A percentile compares a stretch with the other conserved stretches of the same genome.
phyloP scores from a whole-genome alignment of 35 echinoderm and acorn worm species.

The Diadema setosum region DNA sequence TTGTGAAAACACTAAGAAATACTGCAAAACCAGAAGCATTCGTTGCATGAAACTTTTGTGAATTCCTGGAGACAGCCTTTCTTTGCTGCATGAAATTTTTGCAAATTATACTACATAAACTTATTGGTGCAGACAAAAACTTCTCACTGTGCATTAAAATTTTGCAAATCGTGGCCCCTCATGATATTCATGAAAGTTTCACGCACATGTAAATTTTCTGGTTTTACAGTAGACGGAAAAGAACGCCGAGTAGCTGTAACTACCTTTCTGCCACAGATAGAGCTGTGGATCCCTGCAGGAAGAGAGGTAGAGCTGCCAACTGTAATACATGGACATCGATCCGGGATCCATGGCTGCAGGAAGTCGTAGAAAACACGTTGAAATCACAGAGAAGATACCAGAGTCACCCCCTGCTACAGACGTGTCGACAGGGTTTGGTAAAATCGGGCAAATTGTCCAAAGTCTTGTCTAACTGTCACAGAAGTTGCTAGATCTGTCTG shows the following conservation, averaged over 20 bases:
- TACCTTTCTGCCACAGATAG: conserved; percentile 77
- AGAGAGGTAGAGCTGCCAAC: conserved; percentile 67
- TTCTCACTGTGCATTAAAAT: too few species aligned
- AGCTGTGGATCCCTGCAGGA: conserved; percentile 48
- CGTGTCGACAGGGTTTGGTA: background rate
- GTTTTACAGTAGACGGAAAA: too few species aligned
- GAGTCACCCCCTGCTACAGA: background rate
- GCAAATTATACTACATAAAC: too few species aligned
- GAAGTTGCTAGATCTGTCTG: background rate
- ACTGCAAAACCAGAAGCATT: too few species aligned
- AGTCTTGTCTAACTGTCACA: background rate
- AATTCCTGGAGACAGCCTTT: too few species aligned
- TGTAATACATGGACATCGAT: conserved; percentile 73
- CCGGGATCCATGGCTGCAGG: conserved; percentile 31
- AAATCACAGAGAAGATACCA: background rate
- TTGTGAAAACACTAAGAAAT: too few species aligned
- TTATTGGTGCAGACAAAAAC: too few species aligned
- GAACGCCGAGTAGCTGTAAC: background rate
- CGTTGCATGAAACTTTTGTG: too few species aligned
- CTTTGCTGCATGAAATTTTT: too few species aligned
- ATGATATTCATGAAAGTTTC: too few species aligned
- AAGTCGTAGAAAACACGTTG: background rate
- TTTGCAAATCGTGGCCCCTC: too few species aligned
- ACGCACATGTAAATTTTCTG: too few species aligned
- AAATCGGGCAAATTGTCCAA: background rate